Evolutionary conservation across 2,888 invertebrate species (phyloP), one percentile per base, ranked within the genome.

Genomic region (Helobdella robusta): DNA sequence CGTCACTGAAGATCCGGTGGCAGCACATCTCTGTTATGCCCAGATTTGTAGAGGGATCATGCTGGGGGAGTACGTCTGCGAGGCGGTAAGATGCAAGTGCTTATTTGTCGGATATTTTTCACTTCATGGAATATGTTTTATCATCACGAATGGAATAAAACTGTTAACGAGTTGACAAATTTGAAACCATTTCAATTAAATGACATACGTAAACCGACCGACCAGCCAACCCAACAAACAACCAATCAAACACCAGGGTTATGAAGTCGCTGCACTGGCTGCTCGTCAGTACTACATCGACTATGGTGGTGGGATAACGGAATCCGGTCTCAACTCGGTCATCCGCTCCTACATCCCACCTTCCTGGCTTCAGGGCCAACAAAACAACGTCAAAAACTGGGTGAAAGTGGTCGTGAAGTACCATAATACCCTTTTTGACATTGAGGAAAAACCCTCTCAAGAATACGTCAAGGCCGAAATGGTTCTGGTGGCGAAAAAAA

Each of bases 271-370:
- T 3, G 52, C 63, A 40, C 34, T 70, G 36, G 68, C 67, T 11
- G 69, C 70, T 30, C 64, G 66, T 52, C 69, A 70, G 67, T 68
- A 70, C 52, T 68, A 56, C 65, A 58, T 68, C 4, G 70, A 70
- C 46, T 69, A 66, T 59, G 68, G 69, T 2, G 56, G 32, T 23
- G 65, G 67, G 44, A 59, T 69, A 34, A 66, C 34, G 28, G 67
- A 68, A 46, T 54, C 58, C 5, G 66, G 68, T 2, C 67, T 70
- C 18, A 32, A 25, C 1, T 64, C 58, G 34, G 52, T 67, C 23
- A 61, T 70, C 35, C 66, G 64, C 4, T 64, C 67, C 34, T 67
- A 59, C 61, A 56, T 70, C 23, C 68, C 68, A 15, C 11, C 23
- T 18, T n/a, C 18, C 32, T 62, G 62, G 62, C 18, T 62, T 11